Base-by-base conservation (phyloP, 2,888 invertebrate genomes). In the Chaetoderma sp. region DNA sequence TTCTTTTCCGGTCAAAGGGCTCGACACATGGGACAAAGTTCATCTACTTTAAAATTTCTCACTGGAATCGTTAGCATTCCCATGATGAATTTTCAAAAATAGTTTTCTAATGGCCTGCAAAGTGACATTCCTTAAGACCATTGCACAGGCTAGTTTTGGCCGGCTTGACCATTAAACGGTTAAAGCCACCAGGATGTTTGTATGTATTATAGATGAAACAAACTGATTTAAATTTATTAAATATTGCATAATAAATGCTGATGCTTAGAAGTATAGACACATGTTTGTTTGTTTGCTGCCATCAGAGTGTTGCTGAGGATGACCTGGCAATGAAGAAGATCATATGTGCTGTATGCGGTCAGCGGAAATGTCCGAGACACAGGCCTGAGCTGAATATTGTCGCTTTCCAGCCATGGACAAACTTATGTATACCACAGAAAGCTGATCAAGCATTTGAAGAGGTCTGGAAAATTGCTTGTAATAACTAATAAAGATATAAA, bases 371-470 rank as follows among this genome's bases (percentile, higher is more conserved):
- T 72, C 81, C 80, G 10, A 73, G 85, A 67, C 85, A 85, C 72
- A 86, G 86, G 72, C 83, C 83, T 60, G 85, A 85, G 67, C 62
- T 84, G 59, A 85, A 84, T 62, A 80, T 85, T 44, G 69, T 83
- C 21, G 83, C 84, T 8, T 80, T 85, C 52, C 84, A 91, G 76
- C 92, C 93, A 58, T 93, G 92, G 92, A 90, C 89, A 58, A 90
- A 90, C 66, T 85, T 93, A 2, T 88, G 89, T 68, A 88, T 94
- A 78, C 91, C 91, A 63, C 89, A 90, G 80, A 91, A 92, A 79
- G 88, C 94, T 63, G 93, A 94, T 85, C 88, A 89, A 77, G 91
- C 93, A 33, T 88, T 94, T 75, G 92, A 93, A 88, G 91, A 92
- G 81, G 86, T 86, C 55, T 56, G 70, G 50, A 25, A 23, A 21